Percentiles rank a stretch among this genome's conserved stretches.
These are phyloP conservation scores for Pammene aurita DNA, from an alignment of 2,888 invertebrate species.

Conservation along the genomic window DNA sequence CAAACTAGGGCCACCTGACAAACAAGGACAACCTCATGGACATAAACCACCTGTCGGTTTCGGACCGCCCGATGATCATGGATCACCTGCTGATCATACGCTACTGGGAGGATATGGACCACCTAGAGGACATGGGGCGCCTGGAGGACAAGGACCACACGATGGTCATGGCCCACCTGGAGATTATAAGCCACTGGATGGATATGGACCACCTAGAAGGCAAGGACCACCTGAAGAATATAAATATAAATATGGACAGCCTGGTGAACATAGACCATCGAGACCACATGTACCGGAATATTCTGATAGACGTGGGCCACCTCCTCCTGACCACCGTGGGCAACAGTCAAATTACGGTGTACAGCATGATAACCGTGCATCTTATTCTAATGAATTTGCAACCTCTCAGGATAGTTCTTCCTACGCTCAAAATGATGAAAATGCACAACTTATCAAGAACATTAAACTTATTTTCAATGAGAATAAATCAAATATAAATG, in stretches of 20 bases:
- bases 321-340: neutral
- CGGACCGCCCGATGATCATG: neutral
- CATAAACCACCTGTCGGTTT: neutral
- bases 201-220: neutral
- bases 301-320: neutral
- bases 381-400: neutral
- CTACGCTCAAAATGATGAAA: neutral
- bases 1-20: slow-evolving; percentile 40
- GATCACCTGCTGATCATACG: neutral
- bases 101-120: neutral
- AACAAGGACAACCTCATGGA: slow-evolving; percentile 26
- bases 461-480: neutral
- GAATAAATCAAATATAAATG: neutral
- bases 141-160: neutral
- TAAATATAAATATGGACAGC: neutral
- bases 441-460: neutral
- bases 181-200: neutral
- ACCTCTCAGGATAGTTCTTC: neutral
- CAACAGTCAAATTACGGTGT: neutral
- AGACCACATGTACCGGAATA: neutral
- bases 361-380: neutral
- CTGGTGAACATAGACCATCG: neutral
- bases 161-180: neutral
- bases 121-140: neutral
- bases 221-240: neutral